Percentiles rank a stretch among this genome's conserved stretches.
Conservation (phyloP, 2,888 invertebrate species). For the Catocala nupta region DNA sequence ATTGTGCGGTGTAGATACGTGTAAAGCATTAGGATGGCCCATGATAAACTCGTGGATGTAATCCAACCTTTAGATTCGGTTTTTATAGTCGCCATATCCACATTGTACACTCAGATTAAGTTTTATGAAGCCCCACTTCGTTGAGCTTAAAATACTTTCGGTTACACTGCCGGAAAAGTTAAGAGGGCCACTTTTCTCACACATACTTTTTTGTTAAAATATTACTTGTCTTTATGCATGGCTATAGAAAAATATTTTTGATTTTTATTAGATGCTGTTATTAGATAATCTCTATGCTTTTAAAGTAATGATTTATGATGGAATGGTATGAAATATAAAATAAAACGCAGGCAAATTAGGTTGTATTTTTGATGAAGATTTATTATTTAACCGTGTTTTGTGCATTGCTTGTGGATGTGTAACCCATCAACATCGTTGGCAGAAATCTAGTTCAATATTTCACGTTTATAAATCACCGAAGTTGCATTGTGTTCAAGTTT, state of each 20-base stretch:
- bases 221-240: no score
- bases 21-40: slow-evolving; percentile 63
- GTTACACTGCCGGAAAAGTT: slow-evolving; percentile 19
- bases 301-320: no score
- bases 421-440: slow-evolving; percentile 29
- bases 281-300: no score
- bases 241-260: no score
- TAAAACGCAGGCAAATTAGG: no score
- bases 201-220: background rate
- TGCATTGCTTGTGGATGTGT: background rate
- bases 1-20: slow-evolving; percentile 61
- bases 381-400: background rate
- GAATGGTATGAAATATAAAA: no score
- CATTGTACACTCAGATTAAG: slow-evolving; percentile 39
- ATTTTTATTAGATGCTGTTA: no score
- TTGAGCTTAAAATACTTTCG: slow-evolving; percentile 21
- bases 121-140: slow-evolving; percentile 40
- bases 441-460: slow-evolving; percentile 22
- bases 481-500: slow-evolving; percentile 46
- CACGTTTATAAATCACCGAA: slow-evolving; percentile 45
- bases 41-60: slow-evolving; percentile 59
- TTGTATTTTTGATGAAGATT: no score
- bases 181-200: background rate
- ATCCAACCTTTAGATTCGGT: slow-evolving; percentile 46
- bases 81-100: slow-evolving; percentile 44